phyloP scores from a whole-genome alignment of 2,113 vertebrate genomes.

The Syngnathus floridae region DNA sequence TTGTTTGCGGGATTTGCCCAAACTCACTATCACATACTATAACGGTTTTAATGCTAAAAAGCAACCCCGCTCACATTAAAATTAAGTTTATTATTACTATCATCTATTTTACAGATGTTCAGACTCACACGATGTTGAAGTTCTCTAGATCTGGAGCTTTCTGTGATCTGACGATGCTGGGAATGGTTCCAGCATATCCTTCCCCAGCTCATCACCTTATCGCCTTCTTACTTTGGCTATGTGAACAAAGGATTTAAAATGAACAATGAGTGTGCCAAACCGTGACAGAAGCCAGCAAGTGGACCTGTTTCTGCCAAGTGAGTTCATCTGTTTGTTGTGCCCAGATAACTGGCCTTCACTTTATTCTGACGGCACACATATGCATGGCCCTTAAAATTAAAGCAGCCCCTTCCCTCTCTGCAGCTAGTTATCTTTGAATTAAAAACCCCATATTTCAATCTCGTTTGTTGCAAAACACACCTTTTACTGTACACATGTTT shows the following conservation, averaged over 20 bases:
- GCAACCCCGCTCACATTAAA: too few species aligned
- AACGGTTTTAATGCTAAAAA: too few species aligned
- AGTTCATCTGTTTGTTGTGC: slow-evolving; percentile 22
- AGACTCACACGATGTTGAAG: slow-evolving; percentile 33
- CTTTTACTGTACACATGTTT: slow-evolving; percentile 48
- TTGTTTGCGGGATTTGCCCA: too few species aligned
- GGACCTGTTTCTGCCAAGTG: slow-evolving; percentile 16
- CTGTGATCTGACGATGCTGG: slow-evolving; percentile 12
- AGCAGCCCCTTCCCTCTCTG: slow-evolving; percentile 32
- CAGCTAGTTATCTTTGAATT: slow-evolving; percentile 63
- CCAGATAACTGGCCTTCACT: slow-evolving; percentile 20
- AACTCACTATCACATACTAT: too few species aligned
- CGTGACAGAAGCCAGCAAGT: slow-evolving; percentile 14
- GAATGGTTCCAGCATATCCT: slow-evolving; percentile 23
- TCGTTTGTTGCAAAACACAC: slow-evolving; percentile 34
- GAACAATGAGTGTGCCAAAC: slow-evolving; percentile 15
- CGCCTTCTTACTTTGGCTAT: slow-evolving; percentile 16
- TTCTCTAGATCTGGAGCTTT: slow-evolving; percentile 18
- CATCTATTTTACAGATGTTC: slow-evolving; percentile 16
- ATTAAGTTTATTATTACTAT: too few species aligned
- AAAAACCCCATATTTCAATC: slow-evolving; percentile 45
- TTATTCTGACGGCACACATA: slow-evolving; percentile 6
- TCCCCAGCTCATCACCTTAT: slow-evolving; percentile 22
- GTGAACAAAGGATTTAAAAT: slow-evolving; percentile 24
- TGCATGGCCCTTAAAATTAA: slow-evolving; percentile 26